Conservation (phyloP, 2,113 vertebrate species). For the Mugil cephalus region DNA sequence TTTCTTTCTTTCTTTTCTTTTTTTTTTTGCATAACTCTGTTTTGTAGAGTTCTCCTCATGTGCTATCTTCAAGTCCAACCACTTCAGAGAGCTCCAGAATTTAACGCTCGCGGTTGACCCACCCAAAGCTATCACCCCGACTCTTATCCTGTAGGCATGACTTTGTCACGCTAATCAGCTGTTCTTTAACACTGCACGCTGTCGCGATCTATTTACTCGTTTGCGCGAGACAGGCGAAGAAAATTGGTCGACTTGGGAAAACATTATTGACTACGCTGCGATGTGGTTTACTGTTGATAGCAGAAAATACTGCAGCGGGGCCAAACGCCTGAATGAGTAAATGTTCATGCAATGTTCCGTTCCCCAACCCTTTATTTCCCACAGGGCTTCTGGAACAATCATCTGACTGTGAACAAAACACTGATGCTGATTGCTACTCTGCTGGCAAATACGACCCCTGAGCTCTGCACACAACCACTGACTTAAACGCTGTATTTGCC, state of each 20-base stretch:
- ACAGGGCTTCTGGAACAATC: constrained; percentile 78
- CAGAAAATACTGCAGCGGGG: constrained; percentile 21
- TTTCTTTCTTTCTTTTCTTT: no score
- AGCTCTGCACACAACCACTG: constrained; percentile 2
- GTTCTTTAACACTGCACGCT: no score
- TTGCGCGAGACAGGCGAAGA: constrained; percentile 1
- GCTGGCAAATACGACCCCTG: constrained; percentile 51
- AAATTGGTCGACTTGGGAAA: constrained; percentile 60
- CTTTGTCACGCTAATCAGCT: no score
- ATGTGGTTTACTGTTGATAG: constrained; percentile 30
- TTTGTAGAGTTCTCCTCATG: background rate
- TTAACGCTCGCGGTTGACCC: background rate
- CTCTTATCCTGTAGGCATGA: no score
- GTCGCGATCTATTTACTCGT: constrained; percentile 26
- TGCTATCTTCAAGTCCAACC: background rate
- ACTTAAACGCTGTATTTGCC: constrained; percentile 26
- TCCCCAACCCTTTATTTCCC: constrained; percentile 65
- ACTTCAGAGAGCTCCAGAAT: background rate
- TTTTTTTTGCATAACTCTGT: no score
- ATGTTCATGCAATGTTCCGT: constrained; percentile 53
- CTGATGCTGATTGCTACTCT: constrained; percentile 51
- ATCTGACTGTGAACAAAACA: constrained; percentile 75
- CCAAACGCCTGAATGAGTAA: constrained; percentile 55
- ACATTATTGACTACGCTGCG: constrained; percentile 46
- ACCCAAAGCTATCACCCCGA: no score